A percentile compares a stretch with the other conserved stretches of the same genome.
These are phyloP conservation scores for Cenopis cana DNA, from an alignment of 2,888 invertebrate species.

Conservation along the genomic window DNA sequence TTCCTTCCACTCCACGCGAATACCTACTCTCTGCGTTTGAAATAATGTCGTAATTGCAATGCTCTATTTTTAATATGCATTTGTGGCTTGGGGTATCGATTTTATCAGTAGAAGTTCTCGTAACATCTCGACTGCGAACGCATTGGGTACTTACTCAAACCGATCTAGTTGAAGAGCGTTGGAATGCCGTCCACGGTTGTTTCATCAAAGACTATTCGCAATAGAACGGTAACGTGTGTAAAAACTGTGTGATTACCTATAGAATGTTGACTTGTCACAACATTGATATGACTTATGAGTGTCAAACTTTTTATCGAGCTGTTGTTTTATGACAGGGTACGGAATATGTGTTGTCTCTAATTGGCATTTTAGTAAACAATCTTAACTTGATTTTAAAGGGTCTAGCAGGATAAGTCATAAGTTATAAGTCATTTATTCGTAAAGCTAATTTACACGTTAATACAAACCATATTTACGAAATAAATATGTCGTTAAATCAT, in stretches of 20 bases:
- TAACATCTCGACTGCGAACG: conserved; percentile 44
- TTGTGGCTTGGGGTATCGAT: conserved; percentile 39
- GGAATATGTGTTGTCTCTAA: conserved; percentile 2
- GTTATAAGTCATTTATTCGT: too few relatives aligned
- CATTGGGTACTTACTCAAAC: conserved; percentile 43
- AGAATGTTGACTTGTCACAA: conserved; percentile 3
- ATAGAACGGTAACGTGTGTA: conserved; percentile 30
- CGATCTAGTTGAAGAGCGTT: conserved; percentile 44
- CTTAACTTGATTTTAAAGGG: neutral
- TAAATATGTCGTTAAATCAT: too few relatives aligned
- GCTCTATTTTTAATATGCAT: conserved; percentile 18
- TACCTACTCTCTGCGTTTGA: conserved; percentile 14
- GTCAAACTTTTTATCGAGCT: conserved; percentile 10
- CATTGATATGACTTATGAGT: conserved; percentile 7
- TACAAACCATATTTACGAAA: too few relatives aligned
- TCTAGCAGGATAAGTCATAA: too few relatives aligned
- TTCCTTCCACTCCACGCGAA: neutral
- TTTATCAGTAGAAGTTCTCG: conserved; percentile 44
- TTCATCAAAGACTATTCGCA: conserved; percentile 40
- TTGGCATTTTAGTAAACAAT: neutral
- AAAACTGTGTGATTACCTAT: conserved; percentile 14
- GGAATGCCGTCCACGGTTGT: conserved; percentile 45
- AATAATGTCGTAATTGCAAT: conserved; percentile 23
- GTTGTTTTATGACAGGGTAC: conserved; percentile 10
- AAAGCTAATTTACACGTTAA: too few relatives aligned